Percentiles rank a stretch among this genome's conserved stretches.
phyloP scores from a whole-genome alignment of 2,888 invertebrate genomes.

The Caenorhabditis angaria region DNA sequence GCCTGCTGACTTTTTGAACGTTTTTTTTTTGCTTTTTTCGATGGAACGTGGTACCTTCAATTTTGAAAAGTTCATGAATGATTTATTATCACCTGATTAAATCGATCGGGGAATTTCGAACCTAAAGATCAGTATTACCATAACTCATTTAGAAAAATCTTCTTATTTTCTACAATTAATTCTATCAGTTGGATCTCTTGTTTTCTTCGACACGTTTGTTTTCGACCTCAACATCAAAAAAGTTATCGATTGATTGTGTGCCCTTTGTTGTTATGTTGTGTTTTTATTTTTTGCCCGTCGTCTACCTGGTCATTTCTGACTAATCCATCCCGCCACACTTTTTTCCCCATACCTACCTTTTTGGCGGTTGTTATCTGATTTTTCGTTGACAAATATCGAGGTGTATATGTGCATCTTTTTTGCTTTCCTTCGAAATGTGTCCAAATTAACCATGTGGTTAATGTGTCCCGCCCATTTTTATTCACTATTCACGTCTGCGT shows the following conservation, averaged over 20 bases:
- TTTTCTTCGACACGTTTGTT: too few species aligned
- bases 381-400: not conserved
- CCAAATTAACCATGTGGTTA: constrained; percentile 2
- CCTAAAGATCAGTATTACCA: too few species aligned
- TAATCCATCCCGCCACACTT: constrained; percentile 3
- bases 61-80: too few species aligned
- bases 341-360: not conserved
- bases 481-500: not conserved
- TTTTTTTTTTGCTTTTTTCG: not conserved
- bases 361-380: not conserved
- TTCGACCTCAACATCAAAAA: too few species aligned
- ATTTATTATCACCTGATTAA: too few species aligned
- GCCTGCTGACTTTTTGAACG: constrained; percentile 1
- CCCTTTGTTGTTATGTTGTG: constrained; percentile 1
- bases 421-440: not conserved
- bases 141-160: too few species aligned
- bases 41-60: not conserved
- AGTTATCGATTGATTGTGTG: not conserved
- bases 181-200: too few species aligned
- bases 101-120: too few species aligned
- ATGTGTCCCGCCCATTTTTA: not conserved
- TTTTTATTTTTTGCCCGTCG: too few species aligned
- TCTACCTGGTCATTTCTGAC: not conserved
- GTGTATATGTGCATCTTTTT: not conserved
- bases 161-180: too few species aligned